Base-by-base conservation (phyloP, 2,113 vertebrate genomes). In the Poeciliopsis occidentalis region DNA sequence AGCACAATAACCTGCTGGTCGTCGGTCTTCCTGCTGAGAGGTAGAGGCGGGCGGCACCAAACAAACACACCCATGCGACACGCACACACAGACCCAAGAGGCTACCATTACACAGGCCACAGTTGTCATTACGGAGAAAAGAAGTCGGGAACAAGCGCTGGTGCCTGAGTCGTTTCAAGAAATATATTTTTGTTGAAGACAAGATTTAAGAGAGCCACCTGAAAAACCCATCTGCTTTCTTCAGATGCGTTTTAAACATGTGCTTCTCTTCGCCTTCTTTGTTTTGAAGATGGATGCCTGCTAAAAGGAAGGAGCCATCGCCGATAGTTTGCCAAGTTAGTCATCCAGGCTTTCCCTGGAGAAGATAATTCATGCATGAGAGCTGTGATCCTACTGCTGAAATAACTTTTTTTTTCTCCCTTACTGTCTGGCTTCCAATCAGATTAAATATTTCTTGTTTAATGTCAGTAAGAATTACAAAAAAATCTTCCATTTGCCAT, bases 11-110 rank as follows among this genome's bases (percentile, higher is more conserved):
- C 77, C 93, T 99, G 82, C 88, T 99, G 32, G 89, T 99, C 65
- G 92, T 99, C 29, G 96, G 95, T 39, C 94, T 99, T 78, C 97
- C 98, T 82, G 96, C 97, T 69, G 94, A 97, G 85, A 96, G 96
- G 98, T 99, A 88, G 66, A 37, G 8, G 15, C 88, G 92, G 2
- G 41, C 26, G 51, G 24, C 5, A n/a, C 5, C 60, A 69, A n/a
- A 3, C 51, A 8, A 57, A 57, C 24, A 3, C 51, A n/a, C 51
- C 51, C 51, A n/a, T 57, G 51, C 70, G 24, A 62, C 24, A 71
- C n/a, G 37, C 29, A 32, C 39, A 41, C 41, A 41, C 60, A 26
- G 2, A 12, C 31, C 34, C 37, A 31, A 6, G 32, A 26, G 76
- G 34, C 12, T 27, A 19, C 27, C 27, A 24, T 31, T 4, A 60